These are phyloP conservation scores for Spheniscus mendiculus DNA, from an alignment of 2,113 vertebrate species.

Conservation along the genomic window DNA sequence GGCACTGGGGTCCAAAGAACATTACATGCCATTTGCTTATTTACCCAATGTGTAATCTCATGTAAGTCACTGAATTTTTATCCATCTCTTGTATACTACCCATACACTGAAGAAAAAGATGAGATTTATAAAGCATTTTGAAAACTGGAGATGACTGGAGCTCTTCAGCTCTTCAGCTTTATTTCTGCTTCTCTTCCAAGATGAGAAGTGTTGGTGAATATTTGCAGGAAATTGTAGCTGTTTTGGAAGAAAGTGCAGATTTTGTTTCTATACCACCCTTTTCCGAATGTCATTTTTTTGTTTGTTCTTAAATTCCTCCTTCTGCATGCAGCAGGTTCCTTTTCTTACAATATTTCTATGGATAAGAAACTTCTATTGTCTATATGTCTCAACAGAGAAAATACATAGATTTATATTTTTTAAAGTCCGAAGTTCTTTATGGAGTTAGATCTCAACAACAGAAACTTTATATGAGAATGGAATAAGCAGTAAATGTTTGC, in stretches of 20 bases:
- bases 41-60: neutral
- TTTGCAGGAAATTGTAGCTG: neutral
- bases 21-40: neutral
- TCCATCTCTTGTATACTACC: neutral
- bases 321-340: neutral
- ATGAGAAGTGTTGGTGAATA: neutral
- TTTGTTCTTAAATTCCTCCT: neutral
- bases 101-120: neutral
- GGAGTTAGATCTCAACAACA: neutral
- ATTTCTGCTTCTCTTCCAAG: neutral
- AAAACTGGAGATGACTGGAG: neutral
- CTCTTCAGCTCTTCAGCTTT: neutral
- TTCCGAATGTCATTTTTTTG: accelerated
- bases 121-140: neutral
- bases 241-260: neutral
- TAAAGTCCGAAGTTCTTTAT: neutral
- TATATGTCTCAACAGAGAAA: neutral
- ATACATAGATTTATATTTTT: neutral
- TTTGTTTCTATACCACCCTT: neutral
- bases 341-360: neutral
- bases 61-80: neutral
- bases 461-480: neutral
- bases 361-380: neutral
- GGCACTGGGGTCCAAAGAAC: neutral
- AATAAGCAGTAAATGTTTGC: neutral